A percentile compares a stretch with the other conserved stretches of the same genome.
phyloP scores from a whole-genome alignment of 2,888 invertebrate species.

The Tethea ocularis region DNA sequence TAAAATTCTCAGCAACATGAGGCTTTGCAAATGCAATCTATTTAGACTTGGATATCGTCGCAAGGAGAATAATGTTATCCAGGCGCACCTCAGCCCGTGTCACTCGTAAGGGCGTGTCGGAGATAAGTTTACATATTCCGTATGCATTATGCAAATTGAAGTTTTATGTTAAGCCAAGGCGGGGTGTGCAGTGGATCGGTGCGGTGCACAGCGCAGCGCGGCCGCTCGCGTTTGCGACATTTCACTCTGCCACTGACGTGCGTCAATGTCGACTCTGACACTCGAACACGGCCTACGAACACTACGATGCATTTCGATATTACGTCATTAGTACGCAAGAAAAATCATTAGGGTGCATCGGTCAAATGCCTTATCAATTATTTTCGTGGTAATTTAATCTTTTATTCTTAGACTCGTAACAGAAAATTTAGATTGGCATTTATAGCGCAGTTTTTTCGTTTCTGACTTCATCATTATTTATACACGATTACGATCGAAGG shows the following conservation, averaged over 20 bases:
- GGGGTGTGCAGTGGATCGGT: constrained; percentile 24
- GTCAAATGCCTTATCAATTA: background rate
- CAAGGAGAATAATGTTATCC: constrained; percentile 79
- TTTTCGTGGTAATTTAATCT: background rate
- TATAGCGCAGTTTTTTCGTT: constrained; percentile 12
- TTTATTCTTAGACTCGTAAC: constrained; percentile 4
- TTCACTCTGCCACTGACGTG: constrained; percentile 57
- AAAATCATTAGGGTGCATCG: background rate
- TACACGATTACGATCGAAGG: constrained; percentile 13
- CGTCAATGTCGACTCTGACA: constrained; percentile 50
- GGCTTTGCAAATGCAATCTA: constrained; percentile 74
- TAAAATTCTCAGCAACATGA: constrained; percentile 59
- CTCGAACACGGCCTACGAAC: constrained; percentile 22
- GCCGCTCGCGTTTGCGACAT: constrained; percentile 47
- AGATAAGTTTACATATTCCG: constrained; percentile 82
- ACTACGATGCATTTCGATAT: constrained; percentile 35
- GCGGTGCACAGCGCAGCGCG: constrained; percentile 22
- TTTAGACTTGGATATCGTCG: constrained; percentile 76
- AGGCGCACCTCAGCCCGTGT: constrained; percentile 77
- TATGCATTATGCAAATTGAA: constrained; percentile 83
- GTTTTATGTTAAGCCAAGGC: constrained; percentile 77
- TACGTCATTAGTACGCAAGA: constrained; percentile 19
- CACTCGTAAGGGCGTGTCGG: constrained; percentile 79
- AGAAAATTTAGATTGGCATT: constrained; percentile 11
- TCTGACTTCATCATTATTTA: constrained; percentile 16